Evolutionary conservation across 2,888 invertebrate genomes (phyloP).

Genomic region (Catocala sponsa): DNA sequence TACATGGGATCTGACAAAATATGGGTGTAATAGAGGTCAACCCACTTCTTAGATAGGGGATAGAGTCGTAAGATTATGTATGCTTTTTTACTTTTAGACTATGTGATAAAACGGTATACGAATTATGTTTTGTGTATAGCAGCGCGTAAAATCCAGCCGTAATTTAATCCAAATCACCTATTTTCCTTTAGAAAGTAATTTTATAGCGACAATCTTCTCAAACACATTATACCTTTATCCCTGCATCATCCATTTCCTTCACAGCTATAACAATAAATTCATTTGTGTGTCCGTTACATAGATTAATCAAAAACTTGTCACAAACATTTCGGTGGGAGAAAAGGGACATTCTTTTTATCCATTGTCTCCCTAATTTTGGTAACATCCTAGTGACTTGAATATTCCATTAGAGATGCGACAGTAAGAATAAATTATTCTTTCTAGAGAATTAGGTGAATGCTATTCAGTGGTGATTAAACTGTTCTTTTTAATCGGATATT

Average conservation of each 20-base stretch:
- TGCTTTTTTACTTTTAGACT: too few relatives aligned
- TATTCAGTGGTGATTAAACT: slow-evolving; percentile 55
- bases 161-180: neutral
- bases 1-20: too few relatives aligned
- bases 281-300: slow-evolving; percentile 44
- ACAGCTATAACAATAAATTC: slow-evolving; percentile 51
- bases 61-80: too few relatives aligned
- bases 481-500: slow-evolving; percentile 44
- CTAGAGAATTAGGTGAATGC: slow-evolving; percentile 59
- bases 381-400: slow-evolving; percentile 56
- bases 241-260: slow-evolving; percentile 36
- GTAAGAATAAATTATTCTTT: slow-evolving; percentile 62
- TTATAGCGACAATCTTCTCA: neutral
- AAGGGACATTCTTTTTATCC: slow-evolving; percentile 45
- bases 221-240: slow-evolving; percentile 26
- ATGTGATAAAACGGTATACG: too few relatives aligned
- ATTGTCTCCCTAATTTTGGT: slow-evolving; percentile 53
- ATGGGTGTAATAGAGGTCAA: too few relatives aligned
- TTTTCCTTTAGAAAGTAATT: neutral
- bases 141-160: neutral
- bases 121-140: too few relatives aligned
- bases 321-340: slow-evolving; percentile 46
- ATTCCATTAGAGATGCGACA: slow-evolving; percentile 68
- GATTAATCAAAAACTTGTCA: slow-evolving; percentile 57
- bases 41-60: too few relatives aligned